Percentiles rank a stretch among this genome's conserved stretches.
Evolutionary conservation across 2,888 invertebrate species (phyloP).

Genomic region (Unio pictorum): DNA sequence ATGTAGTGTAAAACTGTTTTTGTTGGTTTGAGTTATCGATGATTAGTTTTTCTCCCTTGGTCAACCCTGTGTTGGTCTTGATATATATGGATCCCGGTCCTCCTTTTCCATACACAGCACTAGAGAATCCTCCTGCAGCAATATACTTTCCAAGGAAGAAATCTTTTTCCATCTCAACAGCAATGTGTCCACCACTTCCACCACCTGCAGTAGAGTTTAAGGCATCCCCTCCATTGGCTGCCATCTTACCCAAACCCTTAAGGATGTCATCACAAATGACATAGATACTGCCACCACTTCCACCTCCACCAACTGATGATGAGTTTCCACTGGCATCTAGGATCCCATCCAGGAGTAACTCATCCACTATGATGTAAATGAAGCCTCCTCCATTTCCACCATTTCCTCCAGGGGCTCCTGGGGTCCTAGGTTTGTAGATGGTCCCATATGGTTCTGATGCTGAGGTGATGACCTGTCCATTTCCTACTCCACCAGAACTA

Average conservation of each 20-base stretch:
- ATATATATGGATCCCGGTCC: conserved; percentile 55
- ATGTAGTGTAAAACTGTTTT: conserved; percentile 44
- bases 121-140: conserved; percentile 45
- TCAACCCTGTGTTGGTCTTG: conserved; percentile 18
- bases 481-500: conserved; percentile 50
- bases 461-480: conserved; percentile 6
- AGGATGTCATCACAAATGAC: conserved; percentile 30
- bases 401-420: conserved; percentile 44
- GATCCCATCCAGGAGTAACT: conserved; percentile 50
- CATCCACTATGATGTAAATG: conserved; percentile 38
- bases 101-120: conserved; percentile 40
- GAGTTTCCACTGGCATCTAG: conserved; percentile 44
- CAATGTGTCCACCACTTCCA: conserved; percentile 57
- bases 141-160: conserved; percentile 34
- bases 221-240: conserved; percentile 47
- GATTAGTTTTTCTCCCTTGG: conserved; percentile 38
- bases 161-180: conserved; percentile 33
- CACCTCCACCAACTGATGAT: conserved; percentile 41
- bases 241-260: conserved; percentile 47
- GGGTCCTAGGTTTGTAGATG: conserved; percentile 39
- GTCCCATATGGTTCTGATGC: conserved; percentile 49
- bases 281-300: conserved; percentile 57
- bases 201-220: conserved; percentile 32
- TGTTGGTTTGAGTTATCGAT: conserved; percentile 54
- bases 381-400: conserved; percentile 48